Base-by-base conservation (phyloP, 1,140 invertebrate genomes). In the Chironomus tepperi region DNA sequence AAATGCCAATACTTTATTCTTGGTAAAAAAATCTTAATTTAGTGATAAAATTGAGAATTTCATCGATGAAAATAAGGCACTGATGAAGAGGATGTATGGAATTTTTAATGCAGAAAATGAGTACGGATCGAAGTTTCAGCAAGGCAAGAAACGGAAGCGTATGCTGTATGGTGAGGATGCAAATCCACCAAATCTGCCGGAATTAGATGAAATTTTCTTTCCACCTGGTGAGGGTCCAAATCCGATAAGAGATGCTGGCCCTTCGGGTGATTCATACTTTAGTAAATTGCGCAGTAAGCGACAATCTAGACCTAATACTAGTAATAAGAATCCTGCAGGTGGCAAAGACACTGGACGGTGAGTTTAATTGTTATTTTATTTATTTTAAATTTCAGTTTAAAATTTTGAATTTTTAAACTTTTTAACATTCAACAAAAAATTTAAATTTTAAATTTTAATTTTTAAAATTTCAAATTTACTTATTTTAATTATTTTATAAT, bases 61-160 rank as follows among this genome's bases (percentile, higher is more conserved):
- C 81, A 96, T 96, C 79, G 94, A 96, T 78, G 94, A 96, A 79
- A 96, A 96, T 82, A 96, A 96, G 83, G 93, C 94, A 9, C 79
- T 96, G 76, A 95, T 96, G 87, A 91, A 93, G 79, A 85, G 94
- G 74, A 96, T 96, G 94, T 96, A 95, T 77, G 93, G 93, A 3
- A 91, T 93, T 76, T 95, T 95, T 78, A 87, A 89, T 76, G 88
- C 89, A 84, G 82, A 82, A 64, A 83, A 85, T 74, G 85, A 85
- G 74, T 85, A 86, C 64, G 86, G 84, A 10, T 83, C 84, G 7
- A 80, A 84, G 7, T 83, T 83, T 7, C 84, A 85, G 42, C 85
- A 84, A 70, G 65, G 65, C 42, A 84, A 83, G 74, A 83, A 84
- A 79, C 80, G 83, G 43, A 87, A 82, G 80, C 79, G 84, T 77